Base-by-base conservation (phyloP, 1,140 invertebrate species). In the Capitella teleta region DNA sequence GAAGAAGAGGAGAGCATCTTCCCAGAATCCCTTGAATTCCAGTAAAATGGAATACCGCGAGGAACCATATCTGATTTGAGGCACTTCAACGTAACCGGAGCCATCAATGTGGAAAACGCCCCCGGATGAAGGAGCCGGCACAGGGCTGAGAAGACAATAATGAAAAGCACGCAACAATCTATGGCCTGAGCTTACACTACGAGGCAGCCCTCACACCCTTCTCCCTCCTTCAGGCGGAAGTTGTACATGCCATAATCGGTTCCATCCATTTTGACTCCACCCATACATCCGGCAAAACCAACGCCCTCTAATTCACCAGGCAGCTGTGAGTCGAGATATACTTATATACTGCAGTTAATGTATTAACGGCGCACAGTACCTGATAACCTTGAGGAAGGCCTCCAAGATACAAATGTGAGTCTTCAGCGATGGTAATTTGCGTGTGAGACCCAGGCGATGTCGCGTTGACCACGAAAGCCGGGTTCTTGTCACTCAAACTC, bases 181-280 rank as follows among this genome's bases (percentile, higher is more conserved):
- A n/a, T 40, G 38, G 25, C 38, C 10, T 10, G n/a, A 6, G 44
- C 62, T 50, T 56, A 66, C 65, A 55, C 54, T 36, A 58, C 54
- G 8, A 74, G 75, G 61, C 90, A 95, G 5, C 79, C 79, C 50
- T 76, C 75, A 54, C 76, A 78, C 28, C 79, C 76, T n/a, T 72
- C 66, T 24, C 75, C 40, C 23, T 46, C 25, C 16, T 43, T 38
- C 38, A 43, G 19, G 1, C 38, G 23, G 63, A 92, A 95, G 69
- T 93, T 87, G 86, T 87, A 95, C 0, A 95, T 73, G 0, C 91
- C 90, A 38, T 95, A 72, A 0, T 77, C 80, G 26, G 80, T 77
- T 4, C 81, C 82, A 68, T 94, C 86, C 1, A 89, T 71, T 51
- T 77, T 76, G 0, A 92, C 70, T 53, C 85, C 79, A 65, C 89